Evolutionary conservation across 1,140 invertebrate species (phyloP).

Genomic region (Babylonia areolata): DNA sequence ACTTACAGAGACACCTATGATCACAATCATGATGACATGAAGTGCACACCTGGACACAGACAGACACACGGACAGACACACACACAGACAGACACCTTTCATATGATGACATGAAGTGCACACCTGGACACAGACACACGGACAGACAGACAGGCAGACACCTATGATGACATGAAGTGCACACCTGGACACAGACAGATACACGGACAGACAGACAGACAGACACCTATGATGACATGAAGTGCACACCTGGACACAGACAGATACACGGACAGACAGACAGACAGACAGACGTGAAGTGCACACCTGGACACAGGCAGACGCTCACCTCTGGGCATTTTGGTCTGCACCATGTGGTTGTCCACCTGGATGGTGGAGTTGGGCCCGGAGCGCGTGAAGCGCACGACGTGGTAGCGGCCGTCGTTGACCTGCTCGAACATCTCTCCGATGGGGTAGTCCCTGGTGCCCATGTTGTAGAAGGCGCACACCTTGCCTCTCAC

Average conservation of each 20-base stretch:
- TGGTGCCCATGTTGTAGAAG: conserved; percentile 95
- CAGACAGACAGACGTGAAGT: background rate
- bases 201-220: background rate
- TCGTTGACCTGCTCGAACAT: conserved; percentile 92
- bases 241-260: too few species aligned
- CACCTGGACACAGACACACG: too few species aligned
- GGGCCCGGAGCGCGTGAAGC: conserved; percentile 90
- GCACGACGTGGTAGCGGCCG: conserved; percentile 93
- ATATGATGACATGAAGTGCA: too few species aligned
- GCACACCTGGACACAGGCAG: too few species aligned
- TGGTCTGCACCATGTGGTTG: conserved; percentile 80
- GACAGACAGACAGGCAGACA: too few species aligned
- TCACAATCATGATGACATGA: too few species aligned
- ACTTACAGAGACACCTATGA: too few species aligned
- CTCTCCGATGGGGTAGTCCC: conserved; percentile 93
- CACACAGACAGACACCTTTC: too few species aligned
- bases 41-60: too few species aligned
- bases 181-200: background rate
- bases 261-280: conserved; percentile 25
- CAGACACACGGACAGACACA: too few species aligned
- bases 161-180: too few species aligned
- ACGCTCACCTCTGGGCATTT: conserved; percentile 66
- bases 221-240: background rate
- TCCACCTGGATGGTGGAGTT: conserved; percentile 95
- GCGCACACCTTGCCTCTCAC: conserved; percentile 91